These are phyloP conservation scores for Platyscapa corneri DNA, from an alignment of 1,140 invertebrate genomes.

Conservation along the genomic window DNA sequence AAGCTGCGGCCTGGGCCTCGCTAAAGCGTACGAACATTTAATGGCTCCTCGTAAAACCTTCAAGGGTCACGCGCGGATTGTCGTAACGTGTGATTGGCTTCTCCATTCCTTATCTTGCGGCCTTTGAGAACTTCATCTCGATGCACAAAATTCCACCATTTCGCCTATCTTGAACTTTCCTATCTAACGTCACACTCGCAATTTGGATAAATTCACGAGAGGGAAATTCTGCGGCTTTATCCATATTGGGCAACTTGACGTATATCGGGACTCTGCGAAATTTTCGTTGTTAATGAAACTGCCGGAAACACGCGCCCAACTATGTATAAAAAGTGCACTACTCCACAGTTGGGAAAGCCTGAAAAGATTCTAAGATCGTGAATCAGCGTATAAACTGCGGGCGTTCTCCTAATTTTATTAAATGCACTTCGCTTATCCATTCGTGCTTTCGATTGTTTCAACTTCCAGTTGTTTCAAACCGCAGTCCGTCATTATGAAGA, in stretches of 20 bases:
- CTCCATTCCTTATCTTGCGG: conserved; percentile 40
- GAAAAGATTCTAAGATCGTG: background rate
- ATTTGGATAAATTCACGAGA: background rate
- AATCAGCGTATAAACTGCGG: background rate
- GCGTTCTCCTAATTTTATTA: background rate
- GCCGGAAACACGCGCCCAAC: background rate
- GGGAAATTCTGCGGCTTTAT: background rate
- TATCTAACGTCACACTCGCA: background rate
- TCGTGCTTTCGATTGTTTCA: too few relatives aligned
- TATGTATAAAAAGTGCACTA: background rate
- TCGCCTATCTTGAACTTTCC: conserved; percentile 16
- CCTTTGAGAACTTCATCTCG: conserved; percentile 5
- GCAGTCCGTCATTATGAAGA: too few relatives aligned
- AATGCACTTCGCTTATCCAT: background rate
- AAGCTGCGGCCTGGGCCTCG: background rate
- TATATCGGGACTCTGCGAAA: background rate
- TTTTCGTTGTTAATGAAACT: background rate
- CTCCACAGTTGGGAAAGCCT: background rate
- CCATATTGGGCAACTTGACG: background rate
- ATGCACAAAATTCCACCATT: conserved; percentile 19
- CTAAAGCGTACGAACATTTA: conserved; percentile 45
- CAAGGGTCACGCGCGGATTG: conserved; percentile 46
- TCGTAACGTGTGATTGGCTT: conserved; percentile 48
- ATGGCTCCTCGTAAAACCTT: conserved; percentile 46
- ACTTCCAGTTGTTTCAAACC: too few relatives aligned